Evolutionary conservation across 2,113 vertebrate genomes (phyloP), one percentile per base, ranked within the genome.

Genomic region (Phrynosoma platyrhinos): DNA sequence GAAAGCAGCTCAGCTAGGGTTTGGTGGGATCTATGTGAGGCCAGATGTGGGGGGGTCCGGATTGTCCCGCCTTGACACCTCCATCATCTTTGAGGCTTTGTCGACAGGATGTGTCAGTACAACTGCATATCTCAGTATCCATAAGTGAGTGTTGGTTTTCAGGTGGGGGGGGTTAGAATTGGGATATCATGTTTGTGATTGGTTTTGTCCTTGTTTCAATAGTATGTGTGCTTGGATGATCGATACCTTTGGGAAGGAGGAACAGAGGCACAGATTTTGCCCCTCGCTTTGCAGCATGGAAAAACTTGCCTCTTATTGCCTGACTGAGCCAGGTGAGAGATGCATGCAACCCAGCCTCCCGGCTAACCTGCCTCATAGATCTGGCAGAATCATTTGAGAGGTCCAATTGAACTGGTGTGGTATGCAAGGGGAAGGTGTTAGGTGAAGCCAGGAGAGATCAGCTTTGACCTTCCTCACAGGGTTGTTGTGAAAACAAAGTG

Each of bases 201-300:
- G 30, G 2, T 72, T 89, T 87, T 89, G 81, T 92, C 87, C 18
- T 52, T 83, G 0, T 74, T 13, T 83, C 71, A 82, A 91, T 95
- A 99, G 99, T 95, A 99, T 99, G 98, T 99, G 98, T 85, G 97
- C 92, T 91, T 99, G 99, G 99, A 99, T 99, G 97, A 98, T 99
- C 0, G 98, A 99, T 94, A 97, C 96, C 13, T 99, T 99, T 89
- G 99, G 98, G 68, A 98, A 88, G 0, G 91, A 97, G 9, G 97
- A 98, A 58, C 98, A 98, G 96, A 97, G 98, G 86, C 97, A 86
- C 90, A 97, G 18, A 92, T 98, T 97, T 92, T 99, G 98, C 91
- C 98, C 98, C 0, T 94, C 97, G 0, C 98, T 99, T 53, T 99
- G 99, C 20, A 94, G 96, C 58, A 99, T 99, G 99, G 97, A 99